A percentile compares a stretch with the other conserved stretches of the same genome.
phyloP scores from a whole-genome alignment of 2,113 vertebrate genomes.

The Indicator maculatus region DNA sequence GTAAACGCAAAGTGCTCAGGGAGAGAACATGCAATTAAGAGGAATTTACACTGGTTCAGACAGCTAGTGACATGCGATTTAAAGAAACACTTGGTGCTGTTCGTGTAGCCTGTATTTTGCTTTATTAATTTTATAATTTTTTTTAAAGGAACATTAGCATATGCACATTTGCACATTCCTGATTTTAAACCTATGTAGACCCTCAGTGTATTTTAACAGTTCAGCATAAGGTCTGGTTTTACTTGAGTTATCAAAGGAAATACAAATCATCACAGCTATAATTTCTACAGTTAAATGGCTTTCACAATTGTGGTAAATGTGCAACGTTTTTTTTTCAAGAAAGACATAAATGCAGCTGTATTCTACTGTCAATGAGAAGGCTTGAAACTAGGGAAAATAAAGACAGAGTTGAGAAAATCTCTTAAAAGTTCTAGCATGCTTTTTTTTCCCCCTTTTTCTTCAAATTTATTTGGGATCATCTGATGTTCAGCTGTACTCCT shows the following conservation, averaged over 20 bases:
- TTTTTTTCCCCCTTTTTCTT: neutral
- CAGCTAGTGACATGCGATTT: neutral
- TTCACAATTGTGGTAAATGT: conserved; percentile 4
- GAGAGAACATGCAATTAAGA: neutral
- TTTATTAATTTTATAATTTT: neutral
- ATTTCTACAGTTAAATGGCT: conserved; percentile 32
- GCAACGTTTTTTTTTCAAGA: neutral
- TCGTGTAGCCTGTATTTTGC: neutral
- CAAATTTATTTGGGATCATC: neutral
- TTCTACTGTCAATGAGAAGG: neutral
- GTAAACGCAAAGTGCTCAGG: neutral
- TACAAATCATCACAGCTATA: neutral
- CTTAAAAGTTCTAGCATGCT: neutral
- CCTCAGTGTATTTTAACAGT: neutral
- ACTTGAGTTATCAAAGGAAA: neutral
- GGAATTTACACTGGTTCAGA: neutral
- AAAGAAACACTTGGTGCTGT: neutral
- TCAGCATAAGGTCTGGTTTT: neutral
- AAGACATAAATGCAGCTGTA: neutral
- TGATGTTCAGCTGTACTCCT: neutral
- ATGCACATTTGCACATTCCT: neutral
- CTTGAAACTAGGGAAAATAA: neutral
- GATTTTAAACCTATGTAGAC: neutral
- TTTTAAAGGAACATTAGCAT: neutral
- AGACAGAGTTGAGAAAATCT: neutral